Base-by-base conservation (phyloP, 2,888 invertebrate species). In the Ophioninae sp. region DNA sequence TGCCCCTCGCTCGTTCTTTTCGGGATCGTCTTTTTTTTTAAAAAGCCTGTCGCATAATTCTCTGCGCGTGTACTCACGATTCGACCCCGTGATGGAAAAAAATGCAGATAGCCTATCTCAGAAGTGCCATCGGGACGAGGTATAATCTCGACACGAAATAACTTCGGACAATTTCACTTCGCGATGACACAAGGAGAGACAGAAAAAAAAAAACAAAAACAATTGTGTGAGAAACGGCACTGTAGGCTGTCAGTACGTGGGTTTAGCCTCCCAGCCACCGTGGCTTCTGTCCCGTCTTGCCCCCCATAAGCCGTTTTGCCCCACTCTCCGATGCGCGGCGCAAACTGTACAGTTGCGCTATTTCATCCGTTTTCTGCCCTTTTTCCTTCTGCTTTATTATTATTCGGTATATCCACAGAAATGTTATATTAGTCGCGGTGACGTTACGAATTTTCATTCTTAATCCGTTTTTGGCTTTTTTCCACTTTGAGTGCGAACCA, bases 261-360 rank as follows among this genome's bases (percentile, higher is more conserved):
- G 17, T 67, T 72, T 59, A 76, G 70, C 30, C 67, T 21, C 69
- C 69, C 37, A 68, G 39, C 44, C 74, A 41, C 57, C 75, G 81
- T 81, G 83, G 74, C 84, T 84, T 72, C 84, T 79, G 81, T 84
- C 84, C 84, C 84, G 84, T 84, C 81, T 84, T 84, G 81, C 84
- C 84, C 84, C 84, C 79, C 79, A 59, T 79, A 79, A 79, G 41
- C 84, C 84, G 79, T 84, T 59, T 84, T 84, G 84, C 84, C 84
- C 84, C 84, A 84, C 84, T 84, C 84, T 84, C 37, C 56, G n/a
- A 75, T 82, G 69, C 64, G 81, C 75, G 50, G 75, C 70, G 74
- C 74, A 56, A 68, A 56, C 72, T 44, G 56, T 17, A 50, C 74
- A 41, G 59, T 73, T 67, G 62, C 67, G 59, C 65, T 57, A 70